A percentile compares a stretch with the other conserved stretches of the same genome.
phyloP scores from a whole-genome alignment of 2,113 vertebrate species.

The Burhinus bistriatus region DNA sequence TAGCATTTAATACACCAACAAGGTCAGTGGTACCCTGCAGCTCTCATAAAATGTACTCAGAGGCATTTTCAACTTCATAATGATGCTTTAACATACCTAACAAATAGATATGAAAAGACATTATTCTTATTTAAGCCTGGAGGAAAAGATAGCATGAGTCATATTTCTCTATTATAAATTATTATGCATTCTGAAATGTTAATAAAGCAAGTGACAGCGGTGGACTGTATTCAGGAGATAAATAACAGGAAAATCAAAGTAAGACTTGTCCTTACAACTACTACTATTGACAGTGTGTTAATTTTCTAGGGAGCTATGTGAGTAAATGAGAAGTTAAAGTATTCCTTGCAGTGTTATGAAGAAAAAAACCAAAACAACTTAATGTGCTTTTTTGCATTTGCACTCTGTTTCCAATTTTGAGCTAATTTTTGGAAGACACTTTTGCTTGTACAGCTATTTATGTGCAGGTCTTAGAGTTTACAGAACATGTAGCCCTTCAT shows the following conservation, averaged over 20 bases:
- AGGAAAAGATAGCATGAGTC: neutral
- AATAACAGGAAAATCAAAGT: neutral
- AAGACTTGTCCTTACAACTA: neutral
- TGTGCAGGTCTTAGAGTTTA: neutral
- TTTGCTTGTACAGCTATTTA: neutral
- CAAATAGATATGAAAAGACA: neutral
- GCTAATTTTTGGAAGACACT: neutral
- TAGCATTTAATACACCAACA: neutral
- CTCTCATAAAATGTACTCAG: neutral
- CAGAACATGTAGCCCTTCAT: neutral
- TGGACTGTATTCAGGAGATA: neutral
- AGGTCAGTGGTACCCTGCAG: neutral
- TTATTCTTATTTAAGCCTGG: neutral
- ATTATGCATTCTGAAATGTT: neutral
- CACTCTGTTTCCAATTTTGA: neutral
- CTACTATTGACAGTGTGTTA: neutral
- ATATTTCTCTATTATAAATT: neutral
- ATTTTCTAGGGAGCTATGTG: neutral
- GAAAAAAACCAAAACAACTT: neutral
- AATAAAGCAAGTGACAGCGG: neutral
- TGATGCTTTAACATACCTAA: neutral
- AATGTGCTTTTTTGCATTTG: neutral
- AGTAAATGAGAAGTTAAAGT: neutral
- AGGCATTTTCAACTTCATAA: slow-evolving; percentile 2
- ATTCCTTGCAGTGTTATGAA: neutral